Percentiles rank a stretch among this genome's conserved stretches.
These are phyloP conservation scores for Charadrius vociferus DNA, from an alignment of 2,113 vertebrate species.

Conservation along the genomic window DNA sequence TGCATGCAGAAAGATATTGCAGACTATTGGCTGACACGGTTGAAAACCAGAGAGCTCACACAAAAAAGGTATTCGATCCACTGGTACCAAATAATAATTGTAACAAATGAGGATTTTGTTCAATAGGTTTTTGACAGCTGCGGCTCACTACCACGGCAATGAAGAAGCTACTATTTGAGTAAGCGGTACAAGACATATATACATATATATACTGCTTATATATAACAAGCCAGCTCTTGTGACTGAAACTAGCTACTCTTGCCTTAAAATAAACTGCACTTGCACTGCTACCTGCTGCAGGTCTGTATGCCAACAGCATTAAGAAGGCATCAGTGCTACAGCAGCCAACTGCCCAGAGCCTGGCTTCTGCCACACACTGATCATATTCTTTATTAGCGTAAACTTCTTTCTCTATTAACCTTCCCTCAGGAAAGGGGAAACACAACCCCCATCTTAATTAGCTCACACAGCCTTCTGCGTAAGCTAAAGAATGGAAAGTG, in stretches of 20 bases:
- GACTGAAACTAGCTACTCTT: neutral
- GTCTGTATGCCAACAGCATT: neutral
- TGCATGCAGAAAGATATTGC: neutral
- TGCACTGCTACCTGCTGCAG: neutral
- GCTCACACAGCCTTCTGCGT: neutral
- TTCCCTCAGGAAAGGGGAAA: constrained; percentile 46
- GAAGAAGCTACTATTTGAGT: neutral
- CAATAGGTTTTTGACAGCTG: neutral
- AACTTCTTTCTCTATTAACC: constrained; percentile 32
- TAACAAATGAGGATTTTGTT: neutral
- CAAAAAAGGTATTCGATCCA: neutral
- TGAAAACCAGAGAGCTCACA: neutral
- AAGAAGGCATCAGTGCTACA: neutral
- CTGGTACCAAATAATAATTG: neutral
- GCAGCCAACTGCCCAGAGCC: neutral
- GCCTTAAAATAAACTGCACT: neutral
- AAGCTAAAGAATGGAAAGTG: neutral
- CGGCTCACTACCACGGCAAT: neutral
- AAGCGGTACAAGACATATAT: neutral
- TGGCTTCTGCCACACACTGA: neutral
- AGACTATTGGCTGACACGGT: neutral
- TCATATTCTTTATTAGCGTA: neutral
- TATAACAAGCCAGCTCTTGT: neutral
- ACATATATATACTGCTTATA: neutral
- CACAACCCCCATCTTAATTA: neutral